These are phyloP conservation scores for Leptopilina myrica DNA, from an alignment of 2,888 invertebrate species.

Conservation along the genomic window DNA sequence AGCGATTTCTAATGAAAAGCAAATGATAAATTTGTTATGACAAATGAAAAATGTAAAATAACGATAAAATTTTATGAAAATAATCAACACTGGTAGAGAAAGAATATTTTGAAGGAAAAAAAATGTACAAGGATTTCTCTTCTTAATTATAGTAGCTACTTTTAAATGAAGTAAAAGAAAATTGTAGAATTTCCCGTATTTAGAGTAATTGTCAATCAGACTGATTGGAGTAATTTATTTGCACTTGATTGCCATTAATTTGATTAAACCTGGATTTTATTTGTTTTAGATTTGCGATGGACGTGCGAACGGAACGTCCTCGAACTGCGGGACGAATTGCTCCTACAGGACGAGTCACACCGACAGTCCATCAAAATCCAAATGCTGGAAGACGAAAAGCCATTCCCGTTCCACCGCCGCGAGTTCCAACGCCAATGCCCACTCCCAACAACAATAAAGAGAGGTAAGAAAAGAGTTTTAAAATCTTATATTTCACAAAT, in stretches of 20 bases:
- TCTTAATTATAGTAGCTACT: too few species aligned
- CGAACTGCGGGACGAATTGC: constrained; percentile 72
- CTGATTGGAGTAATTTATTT: neutral
- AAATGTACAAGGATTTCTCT: too few species aligned
- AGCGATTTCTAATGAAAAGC: too few species aligned
- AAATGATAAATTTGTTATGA: neutral
- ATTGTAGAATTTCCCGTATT: too few species aligned
- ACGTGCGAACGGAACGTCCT: constrained; percentile 70
- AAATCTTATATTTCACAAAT: too few species aligned
- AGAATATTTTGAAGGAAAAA: too few species aligned
- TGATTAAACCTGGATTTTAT: constrained; percentile 22
- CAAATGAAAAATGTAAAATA: too few species aligned
- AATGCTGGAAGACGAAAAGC: constrained; percentile 73
- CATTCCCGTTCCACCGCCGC: constrained; percentile 79
- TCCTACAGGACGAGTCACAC: constrained; percentile 71
- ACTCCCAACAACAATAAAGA: constrained; percentile 77
- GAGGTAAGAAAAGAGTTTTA: constrained; percentile 70
- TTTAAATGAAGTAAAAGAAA: too few species aligned
- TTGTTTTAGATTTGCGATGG: constrained; percentile 68
- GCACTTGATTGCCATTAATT: neutral
- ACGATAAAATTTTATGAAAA: too few species aligned
- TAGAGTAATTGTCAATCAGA: neutral
- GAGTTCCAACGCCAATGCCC: constrained; percentile 80
- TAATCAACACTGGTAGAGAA: too few species aligned
- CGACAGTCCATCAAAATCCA: constrained; percentile 70